These are phyloP conservation scores for Pelosia muscerda DNA, from an alignment of 2,888 invertebrate species.

Conservation along the genomic window DNA sequence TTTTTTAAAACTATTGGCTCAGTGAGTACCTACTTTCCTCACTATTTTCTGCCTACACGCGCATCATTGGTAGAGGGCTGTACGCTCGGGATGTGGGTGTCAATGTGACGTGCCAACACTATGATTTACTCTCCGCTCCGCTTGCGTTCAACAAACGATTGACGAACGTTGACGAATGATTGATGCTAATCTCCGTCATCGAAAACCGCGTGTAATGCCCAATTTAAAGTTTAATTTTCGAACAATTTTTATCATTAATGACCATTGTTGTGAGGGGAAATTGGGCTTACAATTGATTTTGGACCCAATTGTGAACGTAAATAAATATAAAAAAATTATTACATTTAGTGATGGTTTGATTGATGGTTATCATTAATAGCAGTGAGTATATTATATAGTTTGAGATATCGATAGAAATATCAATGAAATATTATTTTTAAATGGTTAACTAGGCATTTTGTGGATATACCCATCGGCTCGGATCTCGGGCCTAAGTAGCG, in stretches of 20 bases:
- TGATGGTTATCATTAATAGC: neutral
- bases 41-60: conserved; percentile 30
- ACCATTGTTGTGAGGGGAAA: conserved; percentile 51
- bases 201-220: conserved; percentile 73
- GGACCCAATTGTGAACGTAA: conserved; percentile 11
- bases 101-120: conserved; percentile 79
- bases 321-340: neutral
- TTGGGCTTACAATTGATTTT: conserved; percentile 39
- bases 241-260: conserved; percentile 43
- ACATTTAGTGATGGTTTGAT: neutral
- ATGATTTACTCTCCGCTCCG: conserved; percentile 84
- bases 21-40: neutral
- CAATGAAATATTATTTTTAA: neutral
- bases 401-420: neutral
- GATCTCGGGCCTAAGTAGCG: no score
- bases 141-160: conserved; percentile 79
- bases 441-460: neutral
- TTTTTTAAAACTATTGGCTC: neutral
- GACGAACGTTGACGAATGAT: conserved; percentile 60
- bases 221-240: conserved; percentile 63
- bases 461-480: no score
- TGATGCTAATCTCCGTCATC: conserved; percentile 74
- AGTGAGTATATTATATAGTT: neutral
- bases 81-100: conserved; percentile 74
- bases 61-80: conserved; percentile 11